Evolutionary conservation across 2,888 invertebrate genomes (phyloP), one percentile per base, ranked within the genome.

Genomic region (Dyspetes luteomarginatus): DNA sequence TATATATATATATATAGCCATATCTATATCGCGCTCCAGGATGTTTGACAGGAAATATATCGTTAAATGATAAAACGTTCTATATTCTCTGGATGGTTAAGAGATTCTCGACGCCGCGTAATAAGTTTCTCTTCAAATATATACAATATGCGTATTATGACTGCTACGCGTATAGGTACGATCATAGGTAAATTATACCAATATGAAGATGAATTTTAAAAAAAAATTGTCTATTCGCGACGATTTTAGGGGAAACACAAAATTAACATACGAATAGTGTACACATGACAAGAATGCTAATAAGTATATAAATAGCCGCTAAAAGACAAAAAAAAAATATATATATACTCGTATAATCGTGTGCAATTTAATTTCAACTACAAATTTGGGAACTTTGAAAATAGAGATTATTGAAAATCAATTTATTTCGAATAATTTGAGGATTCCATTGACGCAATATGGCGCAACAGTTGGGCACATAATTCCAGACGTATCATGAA

Each of bases 391-490:
- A n/a, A n/a, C n/a, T n/a, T n/a, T n/a, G n/a, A n/a, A n/a, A n/a
- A n/a, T n/a, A n/a, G n/a, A n/a, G n/a, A 0, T 12, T 43, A 7
- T 12, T 7, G n/a, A 30, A 17, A 30, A 9, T 48, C 19, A 12
- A 26, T 36, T 43, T 2, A 15, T 28, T 26, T 24, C 17, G 1
- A 9, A 15, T 19, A n/a, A 41, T 36, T 26, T 1, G 2, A 4
- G 9, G 0, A 55, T 56, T 15, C n/a, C n/a, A 26, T 22, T 55
- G 9, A n/a, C 17, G 17, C 30, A 36, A 26, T 48, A 72, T 82
- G 74, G 82, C 69, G 85, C 88, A 88, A 88, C 85, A 86, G 85
- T 86, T 88, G 85, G 81, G 56, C 62, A 45, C 12, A 26, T 60
- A 65, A 62, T 52, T 1, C 12, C n/a, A 28, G 50, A 30, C 30